Evolutionary conservation across 2,888 invertebrate species (phyloP), one percentile per base, ranked within the genome.

Genomic region (Chouioia cunea): DNA sequence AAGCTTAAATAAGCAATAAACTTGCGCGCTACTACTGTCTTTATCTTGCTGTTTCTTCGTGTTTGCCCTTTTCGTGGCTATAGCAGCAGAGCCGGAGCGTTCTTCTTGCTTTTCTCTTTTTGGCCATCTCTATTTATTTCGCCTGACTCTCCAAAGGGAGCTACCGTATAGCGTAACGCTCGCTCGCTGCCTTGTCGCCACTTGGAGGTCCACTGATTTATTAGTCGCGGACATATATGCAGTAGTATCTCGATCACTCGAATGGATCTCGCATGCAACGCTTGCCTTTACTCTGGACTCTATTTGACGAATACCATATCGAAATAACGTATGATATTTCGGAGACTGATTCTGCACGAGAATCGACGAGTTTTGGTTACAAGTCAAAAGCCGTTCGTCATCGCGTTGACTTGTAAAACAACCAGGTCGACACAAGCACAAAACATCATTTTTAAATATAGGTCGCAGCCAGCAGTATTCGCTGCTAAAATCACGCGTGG

Each of bases 131-230:
- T 56, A 64, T 68, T 68, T 72, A 72, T 72, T 68, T 68, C 56
- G 23, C 27, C 12, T 52, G 36, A 6, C 16, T 44, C 47, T 50
- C 62, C 56, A n/a, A 50, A 56, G 62, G 56, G 57, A 52, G 52
- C 73, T 76, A 76, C 74, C 74, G 76, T 78, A 79, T 79, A 79
- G 79, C 79, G 77, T 76, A 79, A 78, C 77, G 76, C 74, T 57
- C 20, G n/a, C 46, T 44, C 52, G 66, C 71, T 22, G 52, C 75
- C 64, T 74, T 76, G 77, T 76, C 78, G 78, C 75, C 78, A 77
- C 76, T 73, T 70, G 74, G 75, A 77, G 76, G 76, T 78, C 74
- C 70, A 74, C 76, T 82, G 82, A 82, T 81, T 82, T 80, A 81
- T 82, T 77, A 74, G 76, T 75, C 71, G 74, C 76, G 76, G 75